These are phyloP conservation scores for Sturmia bella DNA, from an alignment of 2,888 invertebrate species.

Conservation along the genomic window DNA sequence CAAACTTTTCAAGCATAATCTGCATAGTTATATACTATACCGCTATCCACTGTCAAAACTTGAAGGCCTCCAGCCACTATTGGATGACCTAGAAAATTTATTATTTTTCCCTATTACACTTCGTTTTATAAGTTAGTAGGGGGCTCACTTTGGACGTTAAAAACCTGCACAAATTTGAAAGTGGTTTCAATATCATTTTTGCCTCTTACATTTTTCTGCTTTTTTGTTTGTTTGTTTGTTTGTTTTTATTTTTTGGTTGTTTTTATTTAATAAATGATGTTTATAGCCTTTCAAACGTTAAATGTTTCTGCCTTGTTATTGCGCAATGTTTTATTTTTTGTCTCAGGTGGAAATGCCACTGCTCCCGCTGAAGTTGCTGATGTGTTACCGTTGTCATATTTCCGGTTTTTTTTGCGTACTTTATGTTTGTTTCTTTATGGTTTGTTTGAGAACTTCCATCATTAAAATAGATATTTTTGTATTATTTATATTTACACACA, in stretches of 20 bases:
- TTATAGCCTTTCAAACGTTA: slow-evolving; percentile 34
- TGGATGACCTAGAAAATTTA: too few relatives aligned
- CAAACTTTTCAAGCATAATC: too few relatives aligned
- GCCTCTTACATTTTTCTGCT: slow-evolving; percentile 9
- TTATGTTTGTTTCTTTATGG: slow-evolving; percentile 5
- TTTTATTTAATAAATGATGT: slow-evolving; percentile 44
- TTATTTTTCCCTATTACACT: too few relatives aligned
- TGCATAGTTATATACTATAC: too few relatives aligned
- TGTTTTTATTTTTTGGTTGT: slow-evolving; percentile 23
- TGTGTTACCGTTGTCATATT: slow-evolving; percentile 55
- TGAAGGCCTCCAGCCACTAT: too few relatives aligned
- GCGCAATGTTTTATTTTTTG: background rate
- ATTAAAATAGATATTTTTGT: slow-evolving; percentile 29
- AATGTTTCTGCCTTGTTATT: slow-evolving; percentile 30
- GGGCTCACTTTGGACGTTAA: too few relatives aligned
- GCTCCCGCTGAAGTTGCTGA: background rate
- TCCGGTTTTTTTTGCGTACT: slow-evolving; percentile 61
- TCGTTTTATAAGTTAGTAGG: too few relatives aligned
- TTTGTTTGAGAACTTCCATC: slow-evolving; percentile 27
- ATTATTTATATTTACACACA: background rate
- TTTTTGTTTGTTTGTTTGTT: slow-evolving; percentile 42
- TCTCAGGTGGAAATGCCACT: slow-evolving; percentile 19
- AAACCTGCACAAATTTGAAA: too few relatives aligned
- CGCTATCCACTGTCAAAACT: too few relatives aligned
- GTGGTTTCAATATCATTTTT: background rate